A percentile compares a stretch with the other conserved stretches of the same genome.
Evolutionary conservation across 2,113 vertebrate species (phyloP).

Genomic region (Hystrix cristata): DNA sequence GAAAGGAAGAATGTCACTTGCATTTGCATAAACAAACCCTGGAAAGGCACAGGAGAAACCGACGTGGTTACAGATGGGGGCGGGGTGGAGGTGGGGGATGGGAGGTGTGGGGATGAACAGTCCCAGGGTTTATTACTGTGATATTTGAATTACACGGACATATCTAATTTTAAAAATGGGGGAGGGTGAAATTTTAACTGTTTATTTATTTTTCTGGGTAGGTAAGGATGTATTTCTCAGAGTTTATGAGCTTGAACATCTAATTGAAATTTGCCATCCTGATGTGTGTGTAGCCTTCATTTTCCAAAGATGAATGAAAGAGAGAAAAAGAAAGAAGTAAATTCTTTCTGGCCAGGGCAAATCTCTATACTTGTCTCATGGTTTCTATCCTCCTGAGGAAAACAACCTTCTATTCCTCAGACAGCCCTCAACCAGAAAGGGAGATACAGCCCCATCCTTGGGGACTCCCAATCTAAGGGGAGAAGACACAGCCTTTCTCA

Average conservation of each 20-base stretch:
- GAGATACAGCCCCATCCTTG: background rate
- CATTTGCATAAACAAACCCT: constrained; percentile 57
- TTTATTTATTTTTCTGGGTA: background rate
- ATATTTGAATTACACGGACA: background rate
- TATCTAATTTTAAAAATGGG: constrained; percentile 29
- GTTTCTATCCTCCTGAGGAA: background rate
- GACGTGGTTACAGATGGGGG: background rate
- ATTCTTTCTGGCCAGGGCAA: constrained; percentile 35
- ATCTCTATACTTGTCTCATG: background rate
- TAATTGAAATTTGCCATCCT: background rate
- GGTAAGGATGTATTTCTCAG: background rate
- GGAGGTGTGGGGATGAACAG: background rate
- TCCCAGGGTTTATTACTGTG: background rate
- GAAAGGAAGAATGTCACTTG: constrained; percentile 14
- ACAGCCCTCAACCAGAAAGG: background rate
- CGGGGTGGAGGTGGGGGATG: background rate
- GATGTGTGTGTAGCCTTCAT: background rate
- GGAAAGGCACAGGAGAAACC: background rate
- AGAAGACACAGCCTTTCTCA: background rate
- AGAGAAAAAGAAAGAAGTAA: background rate
- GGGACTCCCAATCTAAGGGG: background rate
- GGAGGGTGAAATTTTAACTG: constrained; percentile 43
- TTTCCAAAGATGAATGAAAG: constrained; percentile 36
- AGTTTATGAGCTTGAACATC: background rate
- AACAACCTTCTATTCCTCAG: background rate